Evolutionary conservation across 1,140 invertebrate species (phyloP).

Genomic region (Drosophila jambulina): DNA sequence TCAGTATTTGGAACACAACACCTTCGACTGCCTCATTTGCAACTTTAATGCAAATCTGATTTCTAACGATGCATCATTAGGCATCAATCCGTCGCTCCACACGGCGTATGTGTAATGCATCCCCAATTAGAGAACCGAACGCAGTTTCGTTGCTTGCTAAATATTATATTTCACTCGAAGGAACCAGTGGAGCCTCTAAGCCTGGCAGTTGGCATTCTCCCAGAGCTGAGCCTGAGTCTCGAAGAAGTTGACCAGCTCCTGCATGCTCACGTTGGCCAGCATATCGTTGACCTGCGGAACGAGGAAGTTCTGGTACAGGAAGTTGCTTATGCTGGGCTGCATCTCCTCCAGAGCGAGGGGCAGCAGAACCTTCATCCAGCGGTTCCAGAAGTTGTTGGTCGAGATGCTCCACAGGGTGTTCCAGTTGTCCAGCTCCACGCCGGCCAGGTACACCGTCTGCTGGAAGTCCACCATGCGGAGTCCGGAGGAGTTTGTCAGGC

Average conservation of each 20-base stretch:
- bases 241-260: slow-evolving; percentile 41
- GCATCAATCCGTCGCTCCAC: background rate
- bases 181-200: background rate
- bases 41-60: background rate
- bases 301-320: slow-evolving; percentile 28
- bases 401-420: slow-evolving; percentile 59
- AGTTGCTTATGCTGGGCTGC: slow-evolving; percentile 31
- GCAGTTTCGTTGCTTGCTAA: background rate
- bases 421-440: slow-evolving; percentile 57
- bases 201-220: slow-evolving; percentile 11
- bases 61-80: background rate
- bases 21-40: background rate
- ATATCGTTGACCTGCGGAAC: slow-evolving; percentile 43
- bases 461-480: slow-evolving; percentile 50
- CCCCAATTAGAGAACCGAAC: slow-evolving; percentile 8
- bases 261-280: slow-evolving; percentile 43
- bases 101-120: background rate
- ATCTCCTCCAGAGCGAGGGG: slow-evolving; percentile 42
- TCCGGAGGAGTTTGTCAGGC: slow-evolving; percentile 35
- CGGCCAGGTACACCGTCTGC: slow-evolving; percentile 55
- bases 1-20: too few species aligned
- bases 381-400: slow-evolving; percentile 58
- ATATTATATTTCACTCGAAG: slow-evolving; percentile 5
- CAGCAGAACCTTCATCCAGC: slow-evolving; percentile 2
- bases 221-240: slow-evolving; percentile 7